Evolutionary conservation across 2,888 invertebrate genomes (phyloP).

Genomic region (Bedellia somnulentella): DNA sequence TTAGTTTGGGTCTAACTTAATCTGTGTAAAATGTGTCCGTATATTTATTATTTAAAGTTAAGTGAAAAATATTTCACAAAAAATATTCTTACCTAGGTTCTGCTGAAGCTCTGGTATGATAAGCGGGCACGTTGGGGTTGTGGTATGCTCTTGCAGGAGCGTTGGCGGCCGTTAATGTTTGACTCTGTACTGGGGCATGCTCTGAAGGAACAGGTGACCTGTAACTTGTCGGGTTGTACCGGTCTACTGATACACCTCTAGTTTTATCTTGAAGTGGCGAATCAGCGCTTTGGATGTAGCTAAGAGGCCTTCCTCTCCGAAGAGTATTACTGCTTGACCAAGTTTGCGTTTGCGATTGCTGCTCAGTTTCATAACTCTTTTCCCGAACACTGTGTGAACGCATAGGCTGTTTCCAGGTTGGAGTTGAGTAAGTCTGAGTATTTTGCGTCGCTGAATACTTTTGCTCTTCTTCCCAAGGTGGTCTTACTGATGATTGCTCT

Average conservation of each 20-base stretch:
- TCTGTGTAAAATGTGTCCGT: no score
- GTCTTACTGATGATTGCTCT: conserved; percentile 28
- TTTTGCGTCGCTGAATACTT: conserved; percentile 29
- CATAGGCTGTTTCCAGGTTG: conserved; percentile 51
- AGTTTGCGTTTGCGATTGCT: conserved; percentile 42
- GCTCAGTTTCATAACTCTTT: conserved; percentile 46
- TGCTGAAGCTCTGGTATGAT: conserved; percentile 45
- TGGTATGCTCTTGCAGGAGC: conserved; percentile 31
- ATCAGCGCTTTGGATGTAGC: conserved; percentile 26
- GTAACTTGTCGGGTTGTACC: conserved; percentile 47
- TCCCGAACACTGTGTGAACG: conserved; percentile 46
- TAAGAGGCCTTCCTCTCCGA: conserved; percentile 37
- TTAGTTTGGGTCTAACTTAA: no score
- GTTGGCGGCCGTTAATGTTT: conserved; percentile 39
- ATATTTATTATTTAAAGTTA: no score
- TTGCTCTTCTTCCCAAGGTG: conserved; percentile 42
- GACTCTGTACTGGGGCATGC: conserved; percentile 47
- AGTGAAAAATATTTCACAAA: no score
- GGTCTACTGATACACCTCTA: conserved; percentile 47
- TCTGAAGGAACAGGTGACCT: conserved; percentile 35
- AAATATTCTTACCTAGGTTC: conserved; percentile 42
- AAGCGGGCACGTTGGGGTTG: conserved; percentile 52
- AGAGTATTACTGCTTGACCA: conserved; percentile 43
- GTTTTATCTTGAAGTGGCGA: conserved; percentile 28
- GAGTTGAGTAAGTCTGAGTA: conserved; percentile 32